Evolutionary conservation across 2,113 vertebrate genomes (phyloP).

Genomic region (Pollimyrus isidori): DNA sequence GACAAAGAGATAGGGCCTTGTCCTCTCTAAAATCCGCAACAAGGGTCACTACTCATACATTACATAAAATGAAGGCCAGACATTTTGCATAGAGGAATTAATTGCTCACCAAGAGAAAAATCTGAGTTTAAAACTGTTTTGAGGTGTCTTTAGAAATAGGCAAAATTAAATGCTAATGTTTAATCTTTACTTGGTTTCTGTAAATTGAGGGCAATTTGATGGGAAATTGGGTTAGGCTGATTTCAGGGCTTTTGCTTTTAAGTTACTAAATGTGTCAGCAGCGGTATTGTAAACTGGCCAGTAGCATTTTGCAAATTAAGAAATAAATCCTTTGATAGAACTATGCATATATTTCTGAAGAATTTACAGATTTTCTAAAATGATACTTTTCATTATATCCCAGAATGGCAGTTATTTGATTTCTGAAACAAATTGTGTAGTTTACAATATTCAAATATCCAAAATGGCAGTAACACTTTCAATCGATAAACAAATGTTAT

Average conservation of each 20-base stretch:
- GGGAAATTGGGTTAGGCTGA: constrained; percentile 12
- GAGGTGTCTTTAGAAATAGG: background rate
- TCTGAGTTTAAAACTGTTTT: background rate
- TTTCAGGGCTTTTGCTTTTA: background rate
- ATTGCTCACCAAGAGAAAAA: background rate
- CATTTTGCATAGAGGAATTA: background rate
- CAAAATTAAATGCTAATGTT: background rate
- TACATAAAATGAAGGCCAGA: background rate
- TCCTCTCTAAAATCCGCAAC: background rate
- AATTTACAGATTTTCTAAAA: background rate
- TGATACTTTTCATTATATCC: background rate
- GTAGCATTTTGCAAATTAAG: background rate
- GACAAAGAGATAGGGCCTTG: background rate
- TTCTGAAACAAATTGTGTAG: background rate
- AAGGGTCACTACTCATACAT: background rate
- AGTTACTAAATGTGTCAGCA: constrained; percentile 10
- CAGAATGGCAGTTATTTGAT: background rate
- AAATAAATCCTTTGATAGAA: background rate
- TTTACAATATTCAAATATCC: background rate
- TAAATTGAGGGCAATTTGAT: constrained; percentile 16
- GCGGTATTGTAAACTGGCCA: background rate
- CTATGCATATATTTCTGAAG: background rate
- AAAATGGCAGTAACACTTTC: background rate
- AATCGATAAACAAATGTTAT: background rate
- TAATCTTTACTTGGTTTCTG: background rate